Percentiles rank a stretch among this genome's conserved stretches.
Conservation (phyloP, 1,140 invertebrate species). For the Elymnias hypermnestra region DNA sequence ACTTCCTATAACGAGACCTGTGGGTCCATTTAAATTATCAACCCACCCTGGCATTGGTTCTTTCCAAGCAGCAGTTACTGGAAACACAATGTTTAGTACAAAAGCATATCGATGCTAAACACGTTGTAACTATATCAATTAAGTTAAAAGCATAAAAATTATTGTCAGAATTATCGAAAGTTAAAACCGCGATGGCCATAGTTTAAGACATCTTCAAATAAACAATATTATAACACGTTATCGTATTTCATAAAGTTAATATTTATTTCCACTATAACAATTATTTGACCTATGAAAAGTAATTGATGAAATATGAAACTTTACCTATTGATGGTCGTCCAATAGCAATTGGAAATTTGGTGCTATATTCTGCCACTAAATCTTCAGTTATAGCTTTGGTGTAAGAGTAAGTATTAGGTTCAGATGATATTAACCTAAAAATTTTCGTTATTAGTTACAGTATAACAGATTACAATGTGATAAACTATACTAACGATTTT, state of each 20-base stretch:
- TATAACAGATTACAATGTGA: background rate
- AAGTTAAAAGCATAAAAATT: too few species aligned
- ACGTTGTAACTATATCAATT: too few species aligned
- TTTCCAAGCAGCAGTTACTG: slow-evolving; percentile 82
- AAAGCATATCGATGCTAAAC: too few species aligned
- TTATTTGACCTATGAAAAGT: too few species aligned
- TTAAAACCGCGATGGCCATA: too few species aligned
- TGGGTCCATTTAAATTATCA: slow-evolving; percentile 95
- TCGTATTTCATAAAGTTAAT: too few species aligned
- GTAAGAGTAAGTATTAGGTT: slow-evolving; percentile 89
- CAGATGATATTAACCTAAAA: slow-evolving; percentile 80
- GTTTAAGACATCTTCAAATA: too few species aligned
- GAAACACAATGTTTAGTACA: slow-evolving; percentile 24
- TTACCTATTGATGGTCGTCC: slow-evolving; percentile 87
- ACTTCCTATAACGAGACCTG: slow-evolving; percentile 85
- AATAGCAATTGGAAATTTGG: slow-evolving; percentile 81
- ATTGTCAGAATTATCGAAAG: too few species aligned
- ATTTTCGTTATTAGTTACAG: slow-evolving; percentile 3
- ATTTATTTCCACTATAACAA: too few species aligned
- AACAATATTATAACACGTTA: too few species aligned
- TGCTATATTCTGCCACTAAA: slow-evolving; percentile 78
- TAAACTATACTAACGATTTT: too few species aligned
- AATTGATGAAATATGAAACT: slow-evolving; percentile 8
- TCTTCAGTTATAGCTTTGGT: slow-evolving; percentile 87
- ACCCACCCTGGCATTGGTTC: slow-evolving; percentile 92